Evolutionary conservation across 2,888 invertebrate species (phyloP).

Genomic region (Chrysina gloriosa): DNA sequence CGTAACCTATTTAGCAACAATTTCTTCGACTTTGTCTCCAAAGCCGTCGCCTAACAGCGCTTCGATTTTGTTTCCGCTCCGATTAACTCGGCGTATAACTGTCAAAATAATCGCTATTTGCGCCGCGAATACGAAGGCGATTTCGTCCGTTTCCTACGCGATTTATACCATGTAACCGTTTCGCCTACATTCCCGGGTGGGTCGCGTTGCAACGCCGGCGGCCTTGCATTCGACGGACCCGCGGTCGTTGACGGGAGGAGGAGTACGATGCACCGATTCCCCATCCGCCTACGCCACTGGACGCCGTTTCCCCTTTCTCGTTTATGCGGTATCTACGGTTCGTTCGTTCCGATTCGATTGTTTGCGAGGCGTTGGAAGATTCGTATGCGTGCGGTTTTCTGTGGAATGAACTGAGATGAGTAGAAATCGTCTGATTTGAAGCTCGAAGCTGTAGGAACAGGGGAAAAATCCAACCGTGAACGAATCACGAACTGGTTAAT

Average conservation of each 20-base stretch:
- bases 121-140: not conserved
- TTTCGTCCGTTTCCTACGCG: not conserved
- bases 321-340: not conserved
- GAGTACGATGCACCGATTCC: conserved; percentile 50
- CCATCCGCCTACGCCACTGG: conserved; percentile 45
- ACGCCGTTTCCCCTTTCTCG: not conserved
- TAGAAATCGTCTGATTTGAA: too few species aligned
- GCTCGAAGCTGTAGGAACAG: too few species aligned
- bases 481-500: too few species aligned
- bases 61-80: not conserved
- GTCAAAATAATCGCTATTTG: not conserved
- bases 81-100: conserved; percentile 3
- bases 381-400: too few species aligned
- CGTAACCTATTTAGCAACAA: not conserved
- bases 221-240: conserved; percentile 47
- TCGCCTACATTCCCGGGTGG: not conserved
- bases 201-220: conserved; percentile 40
- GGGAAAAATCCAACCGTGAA: too few species aligned
- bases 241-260: conserved; percentile 47
- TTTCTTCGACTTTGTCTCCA: not conserved
- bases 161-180: not conserved
- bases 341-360: not conserved
- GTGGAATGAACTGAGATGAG: too few species aligned
- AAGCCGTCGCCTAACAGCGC: not conserved
- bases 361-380: too few species aligned